Percentiles rank a stretch among this genome's conserved stretches.
Evolutionary conservation across 1,140 invertebrate species (phyloP).

Genomic region (silkworm (Bombyx mori)): ASM3026992v2 NC_085121.1:4389001-4389500

Average conservation of each 20-base stretch:
- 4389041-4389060: too few relatives aligned
- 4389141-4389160: constrained; percentile 28
- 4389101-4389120: background rate
- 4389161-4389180: constrained; percentile 17
- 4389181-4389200: constrained; percentile 37
- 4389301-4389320: constrained; percentile 25
- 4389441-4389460: background rate
- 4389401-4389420: constrained; percentile 6
- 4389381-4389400: constrained; percentile 9
- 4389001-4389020: too few relatives aligned
- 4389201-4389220: constrained; percentile 46
- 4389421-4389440: constrained; percentile 1
- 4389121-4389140: background rate
- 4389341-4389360: constrained; percentile 40
- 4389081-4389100: too few relatives aligned
- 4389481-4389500: too few relatives aligned
- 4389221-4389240: constrained; percentile 55
- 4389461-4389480: background rate
- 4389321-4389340: constrained; percentile 30
- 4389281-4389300: constrained; percentile 57
- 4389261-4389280: constrained; percentile 52
- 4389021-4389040: too few relatives aligned
- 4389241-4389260: constrained; percentile 55
- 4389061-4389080: too few relatives aligned
- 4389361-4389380: constrained; percentile 33